Conservation (phyloP, 2,797 vertebrate species). For the Galago senegalensis region DNA sequence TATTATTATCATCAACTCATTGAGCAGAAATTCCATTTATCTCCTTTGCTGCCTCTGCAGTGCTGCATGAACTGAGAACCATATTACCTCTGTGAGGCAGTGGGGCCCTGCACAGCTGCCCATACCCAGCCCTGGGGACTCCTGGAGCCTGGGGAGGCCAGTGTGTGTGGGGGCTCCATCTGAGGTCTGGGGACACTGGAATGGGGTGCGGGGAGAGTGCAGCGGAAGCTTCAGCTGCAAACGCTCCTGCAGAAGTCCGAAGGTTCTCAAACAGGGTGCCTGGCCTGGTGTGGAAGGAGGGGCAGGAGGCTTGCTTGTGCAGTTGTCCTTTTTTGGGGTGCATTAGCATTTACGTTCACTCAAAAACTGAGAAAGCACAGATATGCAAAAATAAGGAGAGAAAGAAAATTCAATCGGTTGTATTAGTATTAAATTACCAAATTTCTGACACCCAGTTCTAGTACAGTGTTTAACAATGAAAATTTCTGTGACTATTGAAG, state of each 20-base stretch:
- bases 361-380: conserved; percentile 54
- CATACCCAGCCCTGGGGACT: neutral
- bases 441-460: neutral
- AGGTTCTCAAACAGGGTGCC: neutral
- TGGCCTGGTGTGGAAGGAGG: too few species aligned
- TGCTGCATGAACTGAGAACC: neutral
- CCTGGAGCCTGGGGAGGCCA: neutral
- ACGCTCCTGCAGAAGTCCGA: accelerated
- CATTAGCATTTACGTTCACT: neutral
- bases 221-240: neutral
- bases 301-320: neutral
- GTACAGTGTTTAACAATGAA: neutral
- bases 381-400: neutral
- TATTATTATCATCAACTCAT: conserved; percentile 68
- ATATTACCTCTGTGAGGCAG: neutral
- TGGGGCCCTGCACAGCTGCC: neutral
- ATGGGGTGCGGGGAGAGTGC: neutral
- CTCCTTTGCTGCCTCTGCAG: neutral
- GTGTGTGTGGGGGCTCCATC: neutral
- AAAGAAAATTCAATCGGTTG: conserved; percentile 31
- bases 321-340: neutral
- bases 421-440: neutral
- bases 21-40: conserved; percentile 64
- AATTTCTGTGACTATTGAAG: neutral
- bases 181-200: neutral